phyloP scores from a whole-genome alignment of 2,113 vertebrate species.

The Cyphomyrus plagiostoma region DNA sequence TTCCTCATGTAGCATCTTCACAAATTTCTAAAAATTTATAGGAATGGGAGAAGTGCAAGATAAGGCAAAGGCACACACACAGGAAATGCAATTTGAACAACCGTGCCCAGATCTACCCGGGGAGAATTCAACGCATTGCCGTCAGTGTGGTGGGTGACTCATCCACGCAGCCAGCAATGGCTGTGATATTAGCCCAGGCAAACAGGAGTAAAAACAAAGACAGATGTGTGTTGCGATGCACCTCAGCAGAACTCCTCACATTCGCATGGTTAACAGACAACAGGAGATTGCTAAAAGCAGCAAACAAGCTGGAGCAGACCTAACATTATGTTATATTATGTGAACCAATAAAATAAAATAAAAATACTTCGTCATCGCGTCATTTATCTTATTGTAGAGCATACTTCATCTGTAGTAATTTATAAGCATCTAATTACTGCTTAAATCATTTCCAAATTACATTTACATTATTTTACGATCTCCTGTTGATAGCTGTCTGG shows the following conservation, averaged over 20 bases:
- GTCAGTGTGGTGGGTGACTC: conserved; percentile 44
- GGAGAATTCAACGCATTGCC: conserved; percentile 34
- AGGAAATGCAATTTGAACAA: background rate
- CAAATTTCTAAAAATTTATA: background rate
- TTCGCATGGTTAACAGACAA: background rate
- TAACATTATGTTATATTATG: background rate
- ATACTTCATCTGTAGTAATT: background rate
- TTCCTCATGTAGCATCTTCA: background rate
- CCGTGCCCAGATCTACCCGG: background rate
- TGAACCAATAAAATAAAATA: background rate
- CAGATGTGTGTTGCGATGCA: background rate
- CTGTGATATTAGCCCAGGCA: conserved; percentile 18
- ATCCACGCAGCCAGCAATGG: conserved; percentile 33
- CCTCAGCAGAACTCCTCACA: background rate
- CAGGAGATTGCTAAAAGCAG: background rate
- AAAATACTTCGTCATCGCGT: background rate
- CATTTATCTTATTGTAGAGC: background rate
- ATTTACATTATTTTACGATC: background rate
- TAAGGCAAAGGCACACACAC: background rate
- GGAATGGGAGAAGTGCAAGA: background rate
- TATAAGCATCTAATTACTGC: background rate
- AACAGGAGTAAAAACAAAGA: background rate
- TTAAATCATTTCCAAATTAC: background rate
- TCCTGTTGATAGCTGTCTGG: background rate
- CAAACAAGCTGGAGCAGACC: background rate